Percentiles rank a stretch among this genome's conserved stretches.
Evolutionary conservation across 2,888 invertebrate genomes (phyloP).

Genomic region (Phengaris arion): DNA sequence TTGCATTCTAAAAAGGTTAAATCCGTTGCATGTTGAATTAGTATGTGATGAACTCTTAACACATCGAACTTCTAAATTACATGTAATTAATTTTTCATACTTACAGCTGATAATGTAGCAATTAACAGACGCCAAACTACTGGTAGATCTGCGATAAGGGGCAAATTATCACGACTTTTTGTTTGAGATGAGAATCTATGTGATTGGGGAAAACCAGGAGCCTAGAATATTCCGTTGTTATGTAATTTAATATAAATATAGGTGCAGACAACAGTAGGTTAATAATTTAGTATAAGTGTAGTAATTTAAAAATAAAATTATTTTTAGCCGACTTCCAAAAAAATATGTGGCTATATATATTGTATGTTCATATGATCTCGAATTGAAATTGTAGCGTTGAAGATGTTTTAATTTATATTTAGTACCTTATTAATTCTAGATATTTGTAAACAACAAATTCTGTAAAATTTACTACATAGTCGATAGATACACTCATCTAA

Average conservation of each 20-base stretch:
- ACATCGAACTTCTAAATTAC: slow-evolving; percentile 19
- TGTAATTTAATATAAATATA: neutral
- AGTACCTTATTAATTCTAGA: neutral
- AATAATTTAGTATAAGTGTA: too few species aligned
- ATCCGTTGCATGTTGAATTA: slow-evolving; percentile 10
- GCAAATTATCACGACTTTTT: slow-evolving; percentile 22
- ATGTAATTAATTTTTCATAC: slow-evolving; percentile 12
- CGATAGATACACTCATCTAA: neutral
- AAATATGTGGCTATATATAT: too few species aligned
- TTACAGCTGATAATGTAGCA: neutral
- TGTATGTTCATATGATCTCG: neutral
- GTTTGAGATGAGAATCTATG: slow-evolving; percentile 8
- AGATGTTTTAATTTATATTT: neutral
- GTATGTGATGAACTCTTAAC: neutral
- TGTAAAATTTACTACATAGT: neutral
- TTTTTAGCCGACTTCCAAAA: too few species aligned
- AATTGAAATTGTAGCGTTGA: neutral
- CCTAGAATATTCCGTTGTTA: neutral
- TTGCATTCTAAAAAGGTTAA: slow-evolving; percentile 3
- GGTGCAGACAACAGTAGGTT: too few species aligned
- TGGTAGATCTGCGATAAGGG: neutral
- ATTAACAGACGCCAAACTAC: slow-evolving; percentile 10
- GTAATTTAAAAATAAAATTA: neutral
- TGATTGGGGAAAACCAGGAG: slow-evolving; percentile 14
- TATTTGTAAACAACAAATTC: neutral